phyloP scores from a whole-genome alignment of 2,888 invertebrate species.

The Drosophila mimetica region DNA sequence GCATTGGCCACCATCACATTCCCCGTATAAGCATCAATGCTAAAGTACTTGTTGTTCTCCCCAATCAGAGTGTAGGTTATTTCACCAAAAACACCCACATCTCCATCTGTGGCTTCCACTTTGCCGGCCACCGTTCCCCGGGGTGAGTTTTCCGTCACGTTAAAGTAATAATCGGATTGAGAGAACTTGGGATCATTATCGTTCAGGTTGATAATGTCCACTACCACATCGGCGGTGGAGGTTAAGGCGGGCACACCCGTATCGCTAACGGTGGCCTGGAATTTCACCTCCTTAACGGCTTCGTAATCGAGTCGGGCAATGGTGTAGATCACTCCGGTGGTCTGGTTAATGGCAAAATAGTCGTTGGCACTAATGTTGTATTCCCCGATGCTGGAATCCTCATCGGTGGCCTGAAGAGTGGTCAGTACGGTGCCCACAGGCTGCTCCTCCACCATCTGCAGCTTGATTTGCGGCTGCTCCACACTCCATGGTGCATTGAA shows the following conservation, averaged over 20 bases:
- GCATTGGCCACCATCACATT: constrained; percentile 90
- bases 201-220: constrained; percentile 92
- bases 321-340: constrained; percentile 91
- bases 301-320: constrained; percentile 94
- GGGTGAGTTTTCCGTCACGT: constrained; percentile 90
- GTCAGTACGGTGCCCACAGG: constrained; percentile 91
- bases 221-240: constrained; percentile 90
- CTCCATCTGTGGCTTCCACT: constrained; percentile 91
- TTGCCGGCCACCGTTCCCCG: constrained; percentile 89
- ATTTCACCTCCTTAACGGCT: constrained; percentile 89
- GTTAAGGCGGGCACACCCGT: constrained; percentile 94
- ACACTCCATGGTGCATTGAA: constrained; percentile 90
- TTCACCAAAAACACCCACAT: constrained; percentile 91
- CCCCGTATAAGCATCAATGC: constrained; percentile 89
- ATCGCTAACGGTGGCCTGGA: constrained; percentile 93
- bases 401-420: constrained; percentile 91
- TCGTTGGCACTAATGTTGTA: constrained; percentile 88
- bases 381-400: constrained; percentile 92
- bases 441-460: constrained; percentile 92
- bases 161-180: constrained; percentile 88
- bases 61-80: constrained; percentile 92
- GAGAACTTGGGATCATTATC: constrained; percentile 94
- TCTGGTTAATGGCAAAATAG: constrained; percentile 92
- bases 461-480: constrained; percentile 87
- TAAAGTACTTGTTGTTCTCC: constrained; percentile 90